These are phyloP conservation scores for Notarius quadriscutis DNA, from an alignment of 2,113 vertebrate genomes.

Conservation along the genomic window DNA sequence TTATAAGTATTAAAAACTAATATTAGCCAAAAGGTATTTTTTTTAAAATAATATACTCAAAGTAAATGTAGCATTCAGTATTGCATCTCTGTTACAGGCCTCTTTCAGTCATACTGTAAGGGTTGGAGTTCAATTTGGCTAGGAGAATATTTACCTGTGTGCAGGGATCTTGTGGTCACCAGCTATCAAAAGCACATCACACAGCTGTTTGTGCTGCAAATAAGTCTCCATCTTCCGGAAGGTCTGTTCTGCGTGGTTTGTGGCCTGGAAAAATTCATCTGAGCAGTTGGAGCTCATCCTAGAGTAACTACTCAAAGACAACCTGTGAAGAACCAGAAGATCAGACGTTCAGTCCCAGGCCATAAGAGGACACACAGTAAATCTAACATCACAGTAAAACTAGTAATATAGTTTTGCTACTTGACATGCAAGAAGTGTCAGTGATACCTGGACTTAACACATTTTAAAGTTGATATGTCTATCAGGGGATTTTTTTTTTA, in stretches of 20 bases:
- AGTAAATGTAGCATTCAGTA: background rate
- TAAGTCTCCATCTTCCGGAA: slow-evolving; percentile 95
- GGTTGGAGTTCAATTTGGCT: background rate
- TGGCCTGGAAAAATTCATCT: slow-evolving; percentile 86
- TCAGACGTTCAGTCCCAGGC: background rate
- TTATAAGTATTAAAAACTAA: background rate
- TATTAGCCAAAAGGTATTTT: background rate
- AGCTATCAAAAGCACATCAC: slow-evolving; percentile 90
- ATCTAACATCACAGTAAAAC: background rate
- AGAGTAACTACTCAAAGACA: slow-evolving; percentile 73
- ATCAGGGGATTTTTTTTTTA: slow-evolving; percentile 23
- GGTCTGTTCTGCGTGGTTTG: slow-evolving; percentile 90
- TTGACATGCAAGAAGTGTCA: slow-evolving; percentile 16
- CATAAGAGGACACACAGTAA: background rate
- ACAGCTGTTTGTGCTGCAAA: slow-evolving; percentile 93
- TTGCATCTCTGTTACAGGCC: background rate
- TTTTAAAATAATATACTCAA: background rate
- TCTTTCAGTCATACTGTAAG: background rate
- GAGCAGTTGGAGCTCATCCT: slow-evolving; percentile 81
- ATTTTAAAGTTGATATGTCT: background rate
- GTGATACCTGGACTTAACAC: slow-evolving; percentile 1
- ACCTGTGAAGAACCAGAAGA: slow-evolving; percentile 65
- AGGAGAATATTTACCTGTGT: slow-evolving; percentile 80
- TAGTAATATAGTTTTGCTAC: background rate
- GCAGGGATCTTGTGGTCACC: slow-evolving; percentile 94